A percentile compares a stretch with the other conserved stretches of the same genome.
These are phyloP conservation scores for Forbesichthys papilliferus DNA, from an alignment of 2,113 vertebrate species.

Conservation along the genomic window DNA sequence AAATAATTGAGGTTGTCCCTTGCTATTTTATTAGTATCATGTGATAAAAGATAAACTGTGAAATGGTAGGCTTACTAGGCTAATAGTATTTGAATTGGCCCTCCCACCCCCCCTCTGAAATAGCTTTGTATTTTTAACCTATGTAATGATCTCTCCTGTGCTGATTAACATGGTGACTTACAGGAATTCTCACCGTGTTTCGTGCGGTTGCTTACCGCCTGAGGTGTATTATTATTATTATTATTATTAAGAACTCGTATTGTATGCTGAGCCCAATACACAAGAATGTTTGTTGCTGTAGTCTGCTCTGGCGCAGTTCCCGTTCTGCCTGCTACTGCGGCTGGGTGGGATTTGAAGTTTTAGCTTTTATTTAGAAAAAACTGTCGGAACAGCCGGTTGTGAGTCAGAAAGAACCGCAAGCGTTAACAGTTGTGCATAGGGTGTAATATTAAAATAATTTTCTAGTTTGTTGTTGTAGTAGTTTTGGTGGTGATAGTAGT, in stretches of 20 bases:
- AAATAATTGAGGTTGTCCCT: too few relatives aligned
- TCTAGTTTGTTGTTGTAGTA: background rate
- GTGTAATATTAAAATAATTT: slow-evolving; percentile 12
- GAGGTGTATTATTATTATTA: slow-evolving; percentile 10
- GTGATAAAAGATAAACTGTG: too few relatives aligned
- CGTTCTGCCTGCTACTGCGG: slow-evolving; percentile 47
- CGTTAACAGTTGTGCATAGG: slow-evolving; percentile 15
- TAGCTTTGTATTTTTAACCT: too few relatives aligned
- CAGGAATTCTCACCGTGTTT: slow-evolving; percentile 15
- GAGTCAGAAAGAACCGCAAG: slow-evolving; percentile 35
- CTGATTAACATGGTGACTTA: background rate
- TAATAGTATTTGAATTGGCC: too few relatives aligned
- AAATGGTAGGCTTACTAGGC: too few relatives aligned
- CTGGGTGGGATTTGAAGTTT: slow-evolving; percentile 34
- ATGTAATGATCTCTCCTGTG: too few relatives aligned
- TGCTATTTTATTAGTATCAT: too few relatives aligned
- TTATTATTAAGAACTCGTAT: background rate
- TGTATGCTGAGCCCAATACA: slow-evolving; percentile 2
- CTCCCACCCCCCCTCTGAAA: too few relatives aligned
- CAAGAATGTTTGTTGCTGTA: background rate
- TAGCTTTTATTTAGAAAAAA: slow-evolving; percentile 37
- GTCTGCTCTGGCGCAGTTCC: slow-evolving; percentile 21
- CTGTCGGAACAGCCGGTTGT: slow-evolving; percentile 32
- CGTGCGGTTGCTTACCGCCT: slow-evolving; percentile 1
- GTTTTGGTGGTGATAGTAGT: background rate